Evolutionary conservation across 2,113 vertebrate genomes (phyloP).

Genomic region (Ahaetulla prasina): DNA sequence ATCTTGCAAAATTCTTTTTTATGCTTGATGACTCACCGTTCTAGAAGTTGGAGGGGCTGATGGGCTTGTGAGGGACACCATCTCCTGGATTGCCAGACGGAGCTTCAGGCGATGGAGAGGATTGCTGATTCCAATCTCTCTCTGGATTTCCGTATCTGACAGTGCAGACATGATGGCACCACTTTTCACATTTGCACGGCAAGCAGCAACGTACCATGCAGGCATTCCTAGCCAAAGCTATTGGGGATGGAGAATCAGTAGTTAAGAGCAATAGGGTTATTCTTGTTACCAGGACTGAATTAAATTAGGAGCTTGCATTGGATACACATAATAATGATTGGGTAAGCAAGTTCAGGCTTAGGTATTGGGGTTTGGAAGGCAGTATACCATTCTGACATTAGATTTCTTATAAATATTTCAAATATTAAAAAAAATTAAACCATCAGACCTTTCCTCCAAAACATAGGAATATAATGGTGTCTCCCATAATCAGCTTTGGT

Average conservation of each 20-base stretch:
- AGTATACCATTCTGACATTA: not conserved
- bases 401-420: not conserved
- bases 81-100: constrained; percentile 95
- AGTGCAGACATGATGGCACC: constrained; percentile 98
- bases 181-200: constrained; percentile 95
- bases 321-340: not conserved
- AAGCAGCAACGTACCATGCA: constrained; percentile 97
- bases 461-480: not conserved
- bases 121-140: constrained; percentile 98
- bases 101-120: constrained; percentile 95
- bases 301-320: not conserved
- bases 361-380: not conserved
- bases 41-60: constrained; percentile 95
- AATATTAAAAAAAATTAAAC: not conserved
- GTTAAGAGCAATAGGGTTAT: not conserved
- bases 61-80: constrained; percentile 97
- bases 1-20: not conserved
- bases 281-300: not conserved
- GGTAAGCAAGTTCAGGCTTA: not conserved
- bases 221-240: constrained; percentile 98
- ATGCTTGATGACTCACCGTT: constrained; percentile 82
- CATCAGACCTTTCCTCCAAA: not conserved
- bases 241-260: constrained; percentile 9
- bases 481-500: not conserved
- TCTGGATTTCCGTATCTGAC: constrained; percentile 96